Conservation (phyloP, 2,888 invertebrate genomes). For the Amitus sp. region DNA sequence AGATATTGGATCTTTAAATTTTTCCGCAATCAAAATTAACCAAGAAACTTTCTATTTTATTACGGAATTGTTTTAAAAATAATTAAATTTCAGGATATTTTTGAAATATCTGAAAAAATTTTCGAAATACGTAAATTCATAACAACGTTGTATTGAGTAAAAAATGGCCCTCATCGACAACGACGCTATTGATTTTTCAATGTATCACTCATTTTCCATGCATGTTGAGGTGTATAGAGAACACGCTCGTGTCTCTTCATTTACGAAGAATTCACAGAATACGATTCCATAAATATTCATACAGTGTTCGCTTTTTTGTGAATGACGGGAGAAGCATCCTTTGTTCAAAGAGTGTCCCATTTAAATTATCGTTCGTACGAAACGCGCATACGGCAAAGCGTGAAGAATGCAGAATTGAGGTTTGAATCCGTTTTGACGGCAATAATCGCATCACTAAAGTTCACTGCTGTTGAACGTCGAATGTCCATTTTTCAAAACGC, state of each 20-base stretch:
- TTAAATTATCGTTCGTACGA: constrained; percentile 34
- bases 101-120: no score
- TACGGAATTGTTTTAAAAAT: no score
- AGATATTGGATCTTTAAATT: no score
- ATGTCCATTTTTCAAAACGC: constrained; percentile 1
- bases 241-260: constrained; percentile 37
- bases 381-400: constrained; percentile 19
- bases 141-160: no score
- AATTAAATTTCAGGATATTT: no score
- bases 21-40: no score
- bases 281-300: constrained; percentile 45
- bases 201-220: no score
- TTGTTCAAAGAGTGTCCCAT: constrained; percentile 37
- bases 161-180: no score
- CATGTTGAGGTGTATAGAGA: no score
- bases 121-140: no score
- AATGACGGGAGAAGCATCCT: constrained; percentile 35
- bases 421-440: constrained; percentile 19
- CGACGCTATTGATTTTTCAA: no score
- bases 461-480: constrained; percentile 11
- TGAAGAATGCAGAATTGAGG: constrained; percentile 20
- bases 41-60: no score
- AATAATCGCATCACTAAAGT: constrained; percentile 31
- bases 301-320: constrained; percentile 40
- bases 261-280: constrained; percentile 36